Percentiles rank a stretch among this genome's conserved stretches.
These are phyloP conservation scores for Caenorhabditis zanzibari DNA, from an alignment of 2,888 invertebrate genomes.

Conservation along the genomic window DNA sequence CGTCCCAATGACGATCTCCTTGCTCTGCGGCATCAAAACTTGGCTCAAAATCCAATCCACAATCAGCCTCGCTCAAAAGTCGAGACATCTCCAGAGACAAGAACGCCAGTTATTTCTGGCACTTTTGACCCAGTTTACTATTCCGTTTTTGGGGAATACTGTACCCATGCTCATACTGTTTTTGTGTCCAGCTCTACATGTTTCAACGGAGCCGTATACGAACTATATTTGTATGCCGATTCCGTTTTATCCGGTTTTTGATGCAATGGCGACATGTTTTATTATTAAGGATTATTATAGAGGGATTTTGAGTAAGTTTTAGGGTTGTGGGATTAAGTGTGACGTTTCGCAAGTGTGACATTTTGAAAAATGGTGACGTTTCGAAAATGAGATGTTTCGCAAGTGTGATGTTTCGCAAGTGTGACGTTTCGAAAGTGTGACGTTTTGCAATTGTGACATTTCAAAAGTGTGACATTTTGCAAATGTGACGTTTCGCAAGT, in stretches of 20 bases:
- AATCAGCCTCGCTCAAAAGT: slow-evolving; percentile 18
- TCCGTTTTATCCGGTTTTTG: slow-evolving; percentile 52
- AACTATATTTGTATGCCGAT: slow-evolving; percentile 51
- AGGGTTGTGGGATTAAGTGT: too few species aligned
- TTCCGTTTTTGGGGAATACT: slow-evolving; percentile 57
- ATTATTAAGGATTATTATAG: slow-evolving; percentile 54
- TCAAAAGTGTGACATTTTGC: too few species aligned
- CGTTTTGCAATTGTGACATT: too few species aligned
- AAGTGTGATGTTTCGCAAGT: too few species aligned
- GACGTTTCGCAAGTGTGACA: too few species aligned
- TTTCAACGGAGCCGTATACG: slow-evolving; percentile 49
- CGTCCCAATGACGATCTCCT: slow-evolving; percentile 41
- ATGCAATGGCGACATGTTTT: slow-evolving; percentile 26
- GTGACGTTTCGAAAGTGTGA: too few species aligned
- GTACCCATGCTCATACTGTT: slow-evolving; percentile 41
- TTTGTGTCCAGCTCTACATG: slow-evolving; percentile 29
- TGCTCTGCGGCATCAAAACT: slow-evolving; percentile 27
- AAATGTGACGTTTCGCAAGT: too few species aligned
- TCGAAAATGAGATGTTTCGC: too few species aligned
- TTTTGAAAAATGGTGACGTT: too few species aligned
- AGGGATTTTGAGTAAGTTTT: slow-evolving; percentile 35
- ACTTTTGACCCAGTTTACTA: slow-evolving; percentile 37
- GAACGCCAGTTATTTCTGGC: slow-evolving; percentile 50
- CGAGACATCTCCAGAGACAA: slow-evolving; percentile 33
- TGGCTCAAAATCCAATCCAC: slow-evolving; percentile 37